Base-by-base conservation (phyloP, 1,140 invertebrate species). In the Scylla paramamosain region DNA sequence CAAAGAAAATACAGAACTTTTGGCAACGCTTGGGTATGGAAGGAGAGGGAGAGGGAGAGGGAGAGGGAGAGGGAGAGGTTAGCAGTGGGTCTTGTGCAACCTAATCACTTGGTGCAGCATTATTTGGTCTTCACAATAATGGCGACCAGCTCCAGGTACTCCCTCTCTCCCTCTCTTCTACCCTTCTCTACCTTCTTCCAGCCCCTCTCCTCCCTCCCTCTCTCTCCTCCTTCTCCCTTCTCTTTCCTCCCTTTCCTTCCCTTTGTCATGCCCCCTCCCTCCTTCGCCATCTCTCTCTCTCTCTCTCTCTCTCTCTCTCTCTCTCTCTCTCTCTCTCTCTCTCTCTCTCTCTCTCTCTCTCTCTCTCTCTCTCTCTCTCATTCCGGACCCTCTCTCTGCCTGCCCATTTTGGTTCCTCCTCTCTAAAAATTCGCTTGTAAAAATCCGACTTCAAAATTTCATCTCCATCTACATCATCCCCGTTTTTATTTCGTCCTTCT, bases 111-210 rank as follows among this genome's bases (percentile, higher is more conserved):
- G 14, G 28, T 6, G 12, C 25, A 29, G 89, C 89, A 45, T 91
- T 91, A 91, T 91, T 59, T 91, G 89, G 89, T 59, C 89, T 91
- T 91, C 89, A 91, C 46, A 91, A 91, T 59, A 91, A 59, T 59
- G 89, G 31, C 46, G n/a, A 25, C 48, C 48, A 52, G 14, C 87
- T n/a, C 67, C 67, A 25, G 25, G 39, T 20, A 28, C 87, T 48
- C 87, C 48, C n/a, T 29, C 48, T 25, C 84, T n/a, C 31, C 10
- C 31, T 31, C n/a, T 29, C 28, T 29, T 59, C 31, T 32, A 4
- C 31, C 89, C 48, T n/a, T 8, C 20, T n/a, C n/a, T 77, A 7
- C 25, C 20, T 77, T 20, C n/a, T 20, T 77, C 67, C n/a, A 7
- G 6, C 67, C 67, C 25, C 84, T 39, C 84, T 87, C 31, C 31